A percentile compares a stretch with the other conserved stretches of the same genome.
These are phyloP conservation scores for Zootermopsis nevadensis DNA, from an alignment of 2,888 invertebrate genomes.

Conservation along the genomic window DNA sequence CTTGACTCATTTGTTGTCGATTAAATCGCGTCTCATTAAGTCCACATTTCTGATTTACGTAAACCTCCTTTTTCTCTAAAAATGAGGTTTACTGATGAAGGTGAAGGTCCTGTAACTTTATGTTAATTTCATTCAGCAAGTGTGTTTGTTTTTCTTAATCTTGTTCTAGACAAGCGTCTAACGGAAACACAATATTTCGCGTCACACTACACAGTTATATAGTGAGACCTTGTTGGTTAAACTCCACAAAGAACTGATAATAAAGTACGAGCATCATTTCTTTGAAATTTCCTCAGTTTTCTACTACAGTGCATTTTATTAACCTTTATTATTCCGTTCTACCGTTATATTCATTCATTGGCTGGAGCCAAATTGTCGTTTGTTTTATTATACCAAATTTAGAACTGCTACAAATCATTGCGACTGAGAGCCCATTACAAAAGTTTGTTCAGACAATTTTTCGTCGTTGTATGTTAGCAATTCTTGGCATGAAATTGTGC, in stretches of 20 bases:
- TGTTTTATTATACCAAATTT: slow-evolving; percentile 24
- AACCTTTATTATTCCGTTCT: background rate
- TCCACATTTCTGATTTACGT: too few species aligned
- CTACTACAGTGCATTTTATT: background rate
- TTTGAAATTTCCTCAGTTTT: background rate
- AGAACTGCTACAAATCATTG: slow-evolving; percentile 19
- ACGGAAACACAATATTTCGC: too few species aligned
- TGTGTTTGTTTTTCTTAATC: too few species aligned
- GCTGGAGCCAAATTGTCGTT: slow-evolving; percentile 11
- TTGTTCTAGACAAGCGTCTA: too few species aligned
- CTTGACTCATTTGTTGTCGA: too few species aligned
- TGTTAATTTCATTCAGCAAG: too few species aligned
- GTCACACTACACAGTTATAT: too few species aligned
- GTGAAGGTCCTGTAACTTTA: too few species aligned
- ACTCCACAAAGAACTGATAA: background rate
- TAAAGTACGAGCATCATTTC: background rate
- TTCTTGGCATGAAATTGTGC: slow-evolving; percentile 4
- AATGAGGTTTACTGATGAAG: too few species aligned
- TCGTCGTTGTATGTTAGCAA: slow-evolving; percentile 30
- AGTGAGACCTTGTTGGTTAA: too few species aligned
- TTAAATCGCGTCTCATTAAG: too few species aligned
- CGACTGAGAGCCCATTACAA: slow-evolving; percentile 22
- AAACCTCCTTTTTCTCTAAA: too few species aligned
- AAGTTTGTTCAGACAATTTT: slow-evolving; percentile 33
- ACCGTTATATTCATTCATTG: slow-evolving; percentile 6